These are phyloP conservation scores for Cheilosia urbana DNA, from an alignment of 2,888 invertebrate species.

Conservation along the genomic window DNA sequence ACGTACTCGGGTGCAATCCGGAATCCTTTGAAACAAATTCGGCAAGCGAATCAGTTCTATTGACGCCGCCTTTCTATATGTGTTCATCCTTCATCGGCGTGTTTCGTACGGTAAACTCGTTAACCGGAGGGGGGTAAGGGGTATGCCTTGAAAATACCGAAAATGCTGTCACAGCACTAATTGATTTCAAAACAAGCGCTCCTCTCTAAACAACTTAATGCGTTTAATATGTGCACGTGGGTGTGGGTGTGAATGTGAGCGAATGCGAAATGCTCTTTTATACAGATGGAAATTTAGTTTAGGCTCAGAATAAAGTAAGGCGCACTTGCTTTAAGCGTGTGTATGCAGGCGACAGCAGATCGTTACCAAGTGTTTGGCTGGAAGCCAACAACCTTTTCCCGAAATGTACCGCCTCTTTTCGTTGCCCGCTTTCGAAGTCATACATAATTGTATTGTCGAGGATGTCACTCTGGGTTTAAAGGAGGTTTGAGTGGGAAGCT, in stretches of 20 bases:
- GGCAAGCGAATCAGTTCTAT: slow-evolving; percentile 15
- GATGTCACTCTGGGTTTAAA: slow-evolving; percentile 48
- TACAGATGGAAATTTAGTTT: slow-evolving; percentile 48
- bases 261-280: slow-evolving; percentile 29
- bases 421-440: slow-evolving; percentile 28
- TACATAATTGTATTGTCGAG: slow-evolving; percentile 56
- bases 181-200: slow-evolving; percentile 67
- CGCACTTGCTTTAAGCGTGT: slow-evolving; percentile 18
- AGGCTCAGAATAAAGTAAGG: slow-evolving; percentile 54
- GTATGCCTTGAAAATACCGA: slow-evolving; percentile 5
- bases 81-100: not conserved
- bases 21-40: not conserved
- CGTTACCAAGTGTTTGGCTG: slow-evolving; percentile 60
- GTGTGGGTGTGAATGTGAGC: slow-evolving; percentile 16
- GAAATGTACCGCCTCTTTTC: slow-evolving; percentile 14
- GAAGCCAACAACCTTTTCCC: slow-evolving; percentile 61
- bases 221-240: slow-evolving; percentile 49
- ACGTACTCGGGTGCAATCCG: not conserved
- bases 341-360: slow-evolving; percentile 15
- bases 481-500: slow-evolving; percentile 2
- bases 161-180: slow-evolving; percentile 59
- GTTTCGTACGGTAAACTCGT: too few species aligned
- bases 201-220: slow-evolving; percentile 44
- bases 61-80: not conserved
- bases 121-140: not conserved